These are phyloP conservation scores for Watsonalla binaria DNA, from an alignment of 2,888 invertebrate genomes.

Conservation along the genomic window DNA sequence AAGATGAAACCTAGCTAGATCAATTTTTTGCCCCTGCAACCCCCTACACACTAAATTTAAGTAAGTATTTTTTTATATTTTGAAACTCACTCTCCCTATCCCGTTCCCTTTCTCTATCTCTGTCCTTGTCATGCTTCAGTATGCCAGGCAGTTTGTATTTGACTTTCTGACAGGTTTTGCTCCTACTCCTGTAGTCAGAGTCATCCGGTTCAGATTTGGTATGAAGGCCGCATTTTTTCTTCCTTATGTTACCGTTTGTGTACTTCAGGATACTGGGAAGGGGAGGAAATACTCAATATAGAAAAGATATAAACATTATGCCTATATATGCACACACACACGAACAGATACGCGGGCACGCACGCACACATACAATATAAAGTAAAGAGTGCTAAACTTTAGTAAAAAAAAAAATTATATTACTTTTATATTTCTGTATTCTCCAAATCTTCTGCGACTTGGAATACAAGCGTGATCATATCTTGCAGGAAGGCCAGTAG, in stretches of 20 bases:
- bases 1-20: no score
- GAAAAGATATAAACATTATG: neutral
- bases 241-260: slow-evolving; percentile 39
- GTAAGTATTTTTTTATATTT: neutral
- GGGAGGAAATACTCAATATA: neutral
- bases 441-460: no score
- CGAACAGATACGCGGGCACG: no score
- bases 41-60: no score
- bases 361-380: no score
- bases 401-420: no score
- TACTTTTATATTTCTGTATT: no score
- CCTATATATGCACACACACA: neutral
- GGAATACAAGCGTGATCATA: no score
- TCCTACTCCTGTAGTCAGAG: slow-evolving; percentile 26
- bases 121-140: slow-evolving; percentile 25
- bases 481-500: no score
- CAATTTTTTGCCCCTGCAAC: no score
- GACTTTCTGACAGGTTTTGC: slow-evolving; percentile 14
- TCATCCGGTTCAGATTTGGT: slow-evolving; percentile 47
- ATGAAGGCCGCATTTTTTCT: slow-evolving; percentile 50
- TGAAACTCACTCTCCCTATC: slow-evolving; percentile 11
- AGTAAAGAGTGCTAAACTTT: no score
- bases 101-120: slow-evolving; percentile 17
- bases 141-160: slow-evolving; percentile 25
- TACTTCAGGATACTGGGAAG: slow-evolving; percentile 45